Evolutionary conservation across 2,113 vertebrate species (phyloP).

Genomic region (Jacana jacana): DNA sequence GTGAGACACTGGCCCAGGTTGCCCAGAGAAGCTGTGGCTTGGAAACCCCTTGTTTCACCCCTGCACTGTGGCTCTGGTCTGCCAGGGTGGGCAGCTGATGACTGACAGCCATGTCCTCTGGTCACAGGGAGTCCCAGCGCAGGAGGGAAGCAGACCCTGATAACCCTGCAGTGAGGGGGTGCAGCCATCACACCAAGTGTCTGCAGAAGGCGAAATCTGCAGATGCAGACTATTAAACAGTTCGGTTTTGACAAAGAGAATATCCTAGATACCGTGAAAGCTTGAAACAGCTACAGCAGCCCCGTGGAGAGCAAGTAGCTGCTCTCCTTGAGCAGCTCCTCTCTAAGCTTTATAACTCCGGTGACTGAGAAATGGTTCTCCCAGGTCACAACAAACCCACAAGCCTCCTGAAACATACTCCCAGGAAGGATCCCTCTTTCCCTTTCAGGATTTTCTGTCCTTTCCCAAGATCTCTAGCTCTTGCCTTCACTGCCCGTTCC

Average conservation of each 20-base stretch:
- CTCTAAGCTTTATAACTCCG: background rate
- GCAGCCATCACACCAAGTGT: background rate
- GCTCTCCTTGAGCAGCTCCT: background rate
- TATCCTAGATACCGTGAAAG: background rate
- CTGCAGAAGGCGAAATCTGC: background rate
- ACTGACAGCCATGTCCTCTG: background rate
- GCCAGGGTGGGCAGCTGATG: background rate
- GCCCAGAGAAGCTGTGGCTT: background rate
- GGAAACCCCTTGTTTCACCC: background rate
- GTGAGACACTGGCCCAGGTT: background rate
- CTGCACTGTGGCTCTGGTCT: fast-evolving
- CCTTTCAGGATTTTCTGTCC: background rate
- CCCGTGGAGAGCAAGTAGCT: background rate
- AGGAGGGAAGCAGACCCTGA: background rate
- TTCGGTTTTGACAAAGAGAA: background rate
- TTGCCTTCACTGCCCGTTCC: background rate
- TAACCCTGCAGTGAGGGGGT: background rate
- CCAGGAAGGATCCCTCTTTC: background rate
- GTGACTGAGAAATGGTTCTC: background rate
- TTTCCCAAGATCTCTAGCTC: background rate
- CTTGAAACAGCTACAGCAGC: background rate
- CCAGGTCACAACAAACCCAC: background rate
- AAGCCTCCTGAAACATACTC: background rate
- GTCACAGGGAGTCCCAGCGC: background rate
- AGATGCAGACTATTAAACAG: background rate